Base-by-base conservation (phyloP, 2,888 invertebrate species). In the Alcis repandata region DNA sequence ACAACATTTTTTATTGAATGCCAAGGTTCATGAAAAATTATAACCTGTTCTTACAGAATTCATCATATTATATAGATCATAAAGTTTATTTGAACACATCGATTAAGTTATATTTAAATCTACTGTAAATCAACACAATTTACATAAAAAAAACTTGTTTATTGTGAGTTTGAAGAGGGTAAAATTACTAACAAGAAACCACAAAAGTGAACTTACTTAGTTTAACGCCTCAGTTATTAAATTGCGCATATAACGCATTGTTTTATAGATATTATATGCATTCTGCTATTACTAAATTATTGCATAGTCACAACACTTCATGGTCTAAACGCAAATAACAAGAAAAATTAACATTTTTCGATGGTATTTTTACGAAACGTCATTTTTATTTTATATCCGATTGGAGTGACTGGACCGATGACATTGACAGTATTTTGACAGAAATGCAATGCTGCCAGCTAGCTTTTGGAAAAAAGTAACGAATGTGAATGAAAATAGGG, bases 131-230 rank as follows among this genome's bases (percentile, higher is more conserved):
- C 32, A 11, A 49, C 32, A 4, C n/a, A 36, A 36, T 36, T 4
- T 36, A 13, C 7, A 17, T 11, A 17, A 7, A 17, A 45, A 19
- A 32, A 33, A 45, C 56, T 32, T 56, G 57, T 62, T 60, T 66
- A 57, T 49, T 58, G 41, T n/a, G n/a, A 13, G 27, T 36, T 36
- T 20, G 10, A 27, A 17, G n/a, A 36, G 13, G 20, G 19, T 72
- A 74, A 77, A 77, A 77, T 74, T 75, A 75, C 59, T 68, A 84
- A 82, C 79, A 83, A 68, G 86, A 90, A 88, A 85, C 86, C 86
- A 67, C 80, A 79, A 70, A 86, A 87, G 81, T 85, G 81, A 84
- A 87, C 88, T 86, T 84, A 88, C 86, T n/a, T 76, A 75, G 59
- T 80, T 82, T 83, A 80, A 77, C 79, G 82, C 69, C 75, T 77